Percentiles rank a stretch among this genome's conserved stretches.
phyloP scores from a whole-genome alignment of 2,888 invertebrate genomes.

The Scaptomyza caliginosa region DNA sequence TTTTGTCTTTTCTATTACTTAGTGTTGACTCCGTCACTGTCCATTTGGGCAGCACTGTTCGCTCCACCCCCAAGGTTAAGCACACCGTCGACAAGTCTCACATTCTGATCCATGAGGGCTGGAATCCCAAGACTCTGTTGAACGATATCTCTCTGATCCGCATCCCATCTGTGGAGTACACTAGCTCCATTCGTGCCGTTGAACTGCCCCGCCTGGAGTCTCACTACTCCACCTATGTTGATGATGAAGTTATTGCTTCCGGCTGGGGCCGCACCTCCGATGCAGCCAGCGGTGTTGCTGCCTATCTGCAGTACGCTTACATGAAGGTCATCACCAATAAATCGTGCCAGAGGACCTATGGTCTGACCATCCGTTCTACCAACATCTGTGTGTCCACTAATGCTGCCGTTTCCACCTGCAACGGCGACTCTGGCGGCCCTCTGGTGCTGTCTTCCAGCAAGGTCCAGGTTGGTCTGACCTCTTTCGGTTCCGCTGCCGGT shows the following conservation, averaged over 20 bases:
- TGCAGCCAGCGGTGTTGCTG: conserved; percentile 45
- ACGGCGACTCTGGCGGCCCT: conserved; percentile 82
- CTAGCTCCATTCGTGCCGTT: conserved; percentile 55
- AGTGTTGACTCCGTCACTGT: conserved; percentile 59
- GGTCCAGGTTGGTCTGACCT: conserved; percentile 74
- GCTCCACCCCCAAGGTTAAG: conserved; percentile 43
- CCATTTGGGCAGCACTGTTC: conserved; percentile 61
- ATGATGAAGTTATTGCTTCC: conserved; percentile 66
- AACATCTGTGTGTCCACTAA: conserved; percentile 69
- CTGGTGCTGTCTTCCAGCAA: conserved; percentile 48
- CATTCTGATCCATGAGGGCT: conserved; percentile 60
- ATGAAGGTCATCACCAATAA: conserved; percentile 64
- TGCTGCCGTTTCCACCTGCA: conserved; percentile 71
- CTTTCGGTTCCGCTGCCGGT: conserved; percentile 74
- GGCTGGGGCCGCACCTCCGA: conserved; percentile 80
- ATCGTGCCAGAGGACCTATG: conserved; percentile 56
- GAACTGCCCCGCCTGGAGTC: conserved; percentile 52
- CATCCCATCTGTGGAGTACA: conserved; percentile 56
- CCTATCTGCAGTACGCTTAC: conserved; percentile 58
- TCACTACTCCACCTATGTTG: conserved; percentile 56
- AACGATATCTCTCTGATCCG: conserved; percentile 74
- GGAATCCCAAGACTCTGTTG: conserved; percentile 54
- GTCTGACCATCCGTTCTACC: conserved; percentile 33
- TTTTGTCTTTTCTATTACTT: neutral
- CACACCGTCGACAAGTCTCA: conserved; percentile 42